Evolutionary conservation across 2,113 vertebrate genomes (phyloP).

Genomic region (Axis porcinus): DNA sequence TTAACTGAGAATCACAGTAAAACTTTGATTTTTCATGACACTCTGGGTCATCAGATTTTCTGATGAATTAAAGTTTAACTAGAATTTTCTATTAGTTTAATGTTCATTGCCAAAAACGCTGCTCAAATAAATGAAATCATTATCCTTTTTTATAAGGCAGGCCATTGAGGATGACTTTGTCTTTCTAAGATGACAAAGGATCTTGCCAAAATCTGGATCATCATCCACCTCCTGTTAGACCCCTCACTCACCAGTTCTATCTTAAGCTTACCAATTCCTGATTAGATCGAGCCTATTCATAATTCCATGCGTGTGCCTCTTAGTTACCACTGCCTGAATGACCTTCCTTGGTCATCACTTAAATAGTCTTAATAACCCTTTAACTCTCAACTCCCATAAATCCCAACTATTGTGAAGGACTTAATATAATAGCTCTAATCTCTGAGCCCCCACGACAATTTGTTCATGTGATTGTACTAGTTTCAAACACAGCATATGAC

Average conservation of each 20-base stretch:
- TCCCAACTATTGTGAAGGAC: not conserved
- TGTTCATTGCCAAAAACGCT: not conserved
- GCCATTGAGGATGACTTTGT: not conserved
- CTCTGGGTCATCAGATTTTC: not conserved
- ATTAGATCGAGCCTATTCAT: not conserved
- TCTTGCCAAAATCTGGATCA: not conserved
- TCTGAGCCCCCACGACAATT: not conserved
- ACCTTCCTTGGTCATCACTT: not conserved
- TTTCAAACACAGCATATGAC: not conserved
- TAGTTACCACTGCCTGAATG: not conserved
- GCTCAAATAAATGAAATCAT: slow-evolving; percentile 9
- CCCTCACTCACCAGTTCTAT: not conserved
- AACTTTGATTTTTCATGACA: not conserved
- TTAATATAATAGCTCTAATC: not conserved
- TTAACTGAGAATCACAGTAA: slow-evolving; percentile 14
- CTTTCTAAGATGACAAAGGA: not conserved
- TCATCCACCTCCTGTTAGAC: not conserved
- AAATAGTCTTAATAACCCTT: not conserved
- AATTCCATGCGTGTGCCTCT: not conserved
- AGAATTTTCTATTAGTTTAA: slow-evolving; percentile 16
- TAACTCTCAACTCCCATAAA: not conserved
- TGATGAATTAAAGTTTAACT: slow-evolving; percentile 27
- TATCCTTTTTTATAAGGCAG: not conserved
- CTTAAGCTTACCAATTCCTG: not conserved
- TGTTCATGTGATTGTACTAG: not conserved